phyloP scores from a whole-genome alignment of 2,113 vertebrate genomes.

The Campylomormyrus tamandua region DNA sequence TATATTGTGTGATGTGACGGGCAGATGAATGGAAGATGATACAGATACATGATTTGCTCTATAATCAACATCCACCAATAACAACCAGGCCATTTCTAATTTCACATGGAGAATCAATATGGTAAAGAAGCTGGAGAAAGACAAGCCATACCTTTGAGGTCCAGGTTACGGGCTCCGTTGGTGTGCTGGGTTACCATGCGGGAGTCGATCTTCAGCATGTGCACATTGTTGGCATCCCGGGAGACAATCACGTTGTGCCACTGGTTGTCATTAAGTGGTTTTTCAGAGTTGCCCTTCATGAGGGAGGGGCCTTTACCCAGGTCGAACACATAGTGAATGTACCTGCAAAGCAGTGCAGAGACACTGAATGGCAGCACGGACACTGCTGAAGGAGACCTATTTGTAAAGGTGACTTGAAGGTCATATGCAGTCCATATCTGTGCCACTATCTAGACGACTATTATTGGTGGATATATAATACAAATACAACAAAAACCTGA shows the following conservation, averaged over 20 bases:
- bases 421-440: background rate
- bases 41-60: background rate
- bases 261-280: slow-evolving; percentile 85
- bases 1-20: background rate
- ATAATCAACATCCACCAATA: background rate
- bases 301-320: slow-evolving; percentile 86
- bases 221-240: slow-evolving; percentile 75
- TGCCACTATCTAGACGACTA: background rate
- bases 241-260: slow-evolving; percentile 94
- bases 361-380: background rate
- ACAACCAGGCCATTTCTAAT: background rate
- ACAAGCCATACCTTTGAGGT: slow-evolving; percentile 76
- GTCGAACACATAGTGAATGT: slow-evolving; percentile 88
- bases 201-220: slow-evolving; percentile 85
- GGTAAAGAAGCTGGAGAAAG: background rate
- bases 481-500: too few species aligned
- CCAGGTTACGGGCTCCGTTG: slow-evolving; percentile 82
- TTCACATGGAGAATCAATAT: background rate
- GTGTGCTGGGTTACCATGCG: slow-evolving; percentile 89
- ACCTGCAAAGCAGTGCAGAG: slow-evolving; percentile 50
- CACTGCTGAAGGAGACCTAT: background rate
- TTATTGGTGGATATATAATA: background rate
- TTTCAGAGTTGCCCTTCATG: slow-evolving; percentile 93
- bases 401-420: background rate
- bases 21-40: background rate